Conservation (phyloP, 2,888 invertebrate species). For the Dynastes maya region DNA sequence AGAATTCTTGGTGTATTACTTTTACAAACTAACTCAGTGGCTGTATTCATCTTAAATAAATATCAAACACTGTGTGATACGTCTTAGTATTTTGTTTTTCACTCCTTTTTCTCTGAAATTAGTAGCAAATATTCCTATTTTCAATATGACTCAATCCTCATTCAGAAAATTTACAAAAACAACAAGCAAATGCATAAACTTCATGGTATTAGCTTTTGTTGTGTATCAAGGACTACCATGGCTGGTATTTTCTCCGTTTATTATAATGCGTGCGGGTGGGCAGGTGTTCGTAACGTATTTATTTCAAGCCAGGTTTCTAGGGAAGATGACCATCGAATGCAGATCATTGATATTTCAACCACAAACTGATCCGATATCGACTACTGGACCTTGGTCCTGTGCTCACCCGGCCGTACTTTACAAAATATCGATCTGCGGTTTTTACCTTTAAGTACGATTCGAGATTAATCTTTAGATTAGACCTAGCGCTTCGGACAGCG, state of each 20-base stretch:
- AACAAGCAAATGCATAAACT: too few species aligned
- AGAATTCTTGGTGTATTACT: too few species aligned
- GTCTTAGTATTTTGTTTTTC: too few species aligned
- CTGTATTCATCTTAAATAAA: too few species aligned
- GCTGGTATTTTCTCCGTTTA: background rate
- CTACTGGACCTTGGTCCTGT: conserved; percentile 20
- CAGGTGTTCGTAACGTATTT: conserved; percentile 20
- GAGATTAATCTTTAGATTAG: conserved; percentile 31
- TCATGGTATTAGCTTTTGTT: too few species aligned
- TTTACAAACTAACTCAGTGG: too few species aligned
- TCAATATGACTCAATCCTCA: too few species aligned
- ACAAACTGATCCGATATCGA: conserved; percentile 16
- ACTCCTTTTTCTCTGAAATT: too few species aligned
- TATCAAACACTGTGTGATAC: too few species aligned
- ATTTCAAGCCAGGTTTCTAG: background rate
- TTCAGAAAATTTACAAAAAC: too few species aligned
- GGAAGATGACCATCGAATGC: conserved; percentile 1
- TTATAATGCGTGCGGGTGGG: conserved; percentile 26
- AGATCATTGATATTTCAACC: conserved; percentile 24
- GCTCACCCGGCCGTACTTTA: conserved; percentile 19
- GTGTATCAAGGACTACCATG: too few species aligned
- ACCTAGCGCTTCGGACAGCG: conserved; percentile 2
- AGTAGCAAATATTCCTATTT: too few species aligned
- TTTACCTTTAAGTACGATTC: conserved; percentile 30
- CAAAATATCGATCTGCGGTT: conserved; percentile 37